Conservation (phyloP, 2,797 vertebrate genomes). For the Halcyon smyrnensis region DNA sequence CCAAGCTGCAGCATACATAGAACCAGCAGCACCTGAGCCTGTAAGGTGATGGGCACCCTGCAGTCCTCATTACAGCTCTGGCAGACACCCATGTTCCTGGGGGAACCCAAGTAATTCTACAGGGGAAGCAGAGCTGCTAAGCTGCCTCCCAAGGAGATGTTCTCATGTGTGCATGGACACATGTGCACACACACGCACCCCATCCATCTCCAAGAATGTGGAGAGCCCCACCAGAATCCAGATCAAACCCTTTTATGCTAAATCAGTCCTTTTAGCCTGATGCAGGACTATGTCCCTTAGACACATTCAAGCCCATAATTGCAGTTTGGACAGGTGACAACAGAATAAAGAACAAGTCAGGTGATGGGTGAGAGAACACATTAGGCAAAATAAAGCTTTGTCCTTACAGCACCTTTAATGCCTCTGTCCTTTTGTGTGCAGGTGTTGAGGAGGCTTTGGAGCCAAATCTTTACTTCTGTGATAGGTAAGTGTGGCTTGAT, state of each 20-base stretch:
- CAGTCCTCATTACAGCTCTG: neutral
- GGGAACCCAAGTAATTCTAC: neutral
- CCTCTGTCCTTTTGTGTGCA: constrained; percentile 17
- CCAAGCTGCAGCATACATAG: neutral
- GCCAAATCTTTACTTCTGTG: constrained; percentile 20
- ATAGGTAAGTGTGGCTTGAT: neutral
- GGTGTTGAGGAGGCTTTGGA: constrained; percentile 34
- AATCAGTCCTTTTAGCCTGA: neutral
- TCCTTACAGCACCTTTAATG: constrained; percentile 47
- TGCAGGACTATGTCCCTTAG: neutral
- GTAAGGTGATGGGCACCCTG: neutral
- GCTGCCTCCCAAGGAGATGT: neutral
- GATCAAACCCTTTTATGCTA: neutral
- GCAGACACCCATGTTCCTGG: accelerated
- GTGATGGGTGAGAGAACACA: neutral
- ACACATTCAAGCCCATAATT: neutral
- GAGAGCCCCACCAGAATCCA: neutral
- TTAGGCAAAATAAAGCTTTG: constrained; percentile 7
- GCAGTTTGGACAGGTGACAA: constrained; percentile 15
- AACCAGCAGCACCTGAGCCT: neutral
- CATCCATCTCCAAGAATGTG: neutral
- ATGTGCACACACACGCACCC: accelerated
- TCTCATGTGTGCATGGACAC: neutral
- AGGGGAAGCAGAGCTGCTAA: neutral
- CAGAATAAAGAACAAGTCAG: neutral